Base-by-base conservation (phyloP, 2,113 vertebrate species). In the Erpornis zantholeuca region DNA sequence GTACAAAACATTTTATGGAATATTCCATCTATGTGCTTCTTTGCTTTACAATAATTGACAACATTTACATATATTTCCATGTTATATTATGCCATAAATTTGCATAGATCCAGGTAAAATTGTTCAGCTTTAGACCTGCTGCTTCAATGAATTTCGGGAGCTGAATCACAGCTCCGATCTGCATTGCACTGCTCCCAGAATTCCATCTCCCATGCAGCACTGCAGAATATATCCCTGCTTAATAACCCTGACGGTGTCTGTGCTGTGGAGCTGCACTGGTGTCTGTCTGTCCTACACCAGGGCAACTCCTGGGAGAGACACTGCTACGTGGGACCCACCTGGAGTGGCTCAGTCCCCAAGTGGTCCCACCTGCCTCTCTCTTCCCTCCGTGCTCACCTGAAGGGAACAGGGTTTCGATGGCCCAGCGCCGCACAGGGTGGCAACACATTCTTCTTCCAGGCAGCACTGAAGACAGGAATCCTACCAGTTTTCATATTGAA, bases 31-130 rank as follows among this genome's bases (percentile, higher is more conserved):
- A 54, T 15, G 47, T 45, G 72, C 94, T 89, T 83, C 82, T 97
- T 94, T 94, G 96, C 96, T 96, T 97, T 96, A 97, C 97, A 96
- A 95, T 98, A 98, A 98, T 97, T 97, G 97, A 97, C 96, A 96
- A 92, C 81, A 98, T 98, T 98, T 98, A 96, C 97, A 97, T 97
- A 90, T 49, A 98, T 98, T 98, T 97, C 97, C 97, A 95, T 97
- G 95, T 54, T 27, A 38, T 86, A 97, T 97, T 96, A 96, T 97
- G 96, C 97, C 94, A 96, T 98, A 97, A 97, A 97, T 98, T 97
- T 98, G 92, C 94, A 97, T 90, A 68, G 33, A 92, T 89, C 85
- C 94, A 88, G 92, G 95, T 82, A 8, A 86, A 90, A 92, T 33
- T 36, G 90, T 83, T 97, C 91, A 10, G 65, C 93, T 93, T 88